Conservation (phyloP, 2,888 invertebrate genomes). For the Imbricaverruca yamaguchii region DNA sequence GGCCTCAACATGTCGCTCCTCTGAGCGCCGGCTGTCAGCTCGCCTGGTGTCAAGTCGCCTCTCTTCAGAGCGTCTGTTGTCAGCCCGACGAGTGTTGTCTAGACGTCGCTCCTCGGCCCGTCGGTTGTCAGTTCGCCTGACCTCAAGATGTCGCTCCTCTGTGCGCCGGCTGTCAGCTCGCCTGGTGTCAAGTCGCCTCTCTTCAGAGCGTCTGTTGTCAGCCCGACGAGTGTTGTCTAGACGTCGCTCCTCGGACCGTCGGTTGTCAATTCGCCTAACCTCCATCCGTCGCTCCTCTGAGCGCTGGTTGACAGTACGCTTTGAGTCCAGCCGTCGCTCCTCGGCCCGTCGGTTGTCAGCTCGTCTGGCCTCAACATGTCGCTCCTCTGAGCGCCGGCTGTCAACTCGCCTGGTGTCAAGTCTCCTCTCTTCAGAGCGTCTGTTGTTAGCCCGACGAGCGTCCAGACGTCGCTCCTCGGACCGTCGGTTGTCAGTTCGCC, state of each 20-base stretch:
- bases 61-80: not conserved
- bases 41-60: not conserved
- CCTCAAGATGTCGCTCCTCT: not conserved
- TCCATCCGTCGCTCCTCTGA: not conserved
- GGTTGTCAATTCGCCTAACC: not conserved
- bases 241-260: not conserved
- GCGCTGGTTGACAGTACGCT: not conserved
- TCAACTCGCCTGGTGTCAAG: not conserved
- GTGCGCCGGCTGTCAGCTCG: not conserved
- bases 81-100: not conserved
- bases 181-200: not conserved
- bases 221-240: not conserved
- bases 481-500: not conserved
- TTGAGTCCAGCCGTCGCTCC: not conserved
- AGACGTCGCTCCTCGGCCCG: not conserved
- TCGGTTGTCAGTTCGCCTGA: not conserved
- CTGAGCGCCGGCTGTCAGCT: not conserved
- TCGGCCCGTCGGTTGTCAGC: not conserved
- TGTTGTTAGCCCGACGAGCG: not conserved
- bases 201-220: not conserved
- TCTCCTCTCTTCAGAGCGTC: not conserved
- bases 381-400: not conserved
- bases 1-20: not conserved
- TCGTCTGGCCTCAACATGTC: not conserved
- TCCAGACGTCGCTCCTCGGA: not conserved